Conservation (phyloP, 2,113 vertebrate genomes). For the Pantherophis guttatus region DNA sequence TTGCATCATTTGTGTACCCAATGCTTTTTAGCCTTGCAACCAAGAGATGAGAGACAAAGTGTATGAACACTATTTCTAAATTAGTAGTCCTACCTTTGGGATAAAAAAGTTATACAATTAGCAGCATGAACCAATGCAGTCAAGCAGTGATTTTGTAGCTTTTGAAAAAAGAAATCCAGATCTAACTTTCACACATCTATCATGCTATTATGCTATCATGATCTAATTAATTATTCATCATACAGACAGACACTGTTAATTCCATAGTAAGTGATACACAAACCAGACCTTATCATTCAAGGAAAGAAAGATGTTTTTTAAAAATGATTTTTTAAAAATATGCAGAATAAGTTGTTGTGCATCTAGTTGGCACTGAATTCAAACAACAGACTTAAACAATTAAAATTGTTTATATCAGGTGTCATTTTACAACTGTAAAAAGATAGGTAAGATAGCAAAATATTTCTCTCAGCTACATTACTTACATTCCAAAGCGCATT, state of each 20-base stretch:
- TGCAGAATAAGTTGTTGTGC: not conserved
- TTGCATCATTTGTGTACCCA: not conserved
- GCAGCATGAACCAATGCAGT: not conserved
- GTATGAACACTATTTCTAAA: not conserved
- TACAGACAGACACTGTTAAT: not conserved
- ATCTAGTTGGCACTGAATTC: not conserved
- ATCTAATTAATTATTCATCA: not conserved
- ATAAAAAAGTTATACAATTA: not conserved
- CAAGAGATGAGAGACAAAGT: not conserved
- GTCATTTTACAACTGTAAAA: conserved; percentile 12
- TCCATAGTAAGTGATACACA: not conserved
- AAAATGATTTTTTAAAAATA: not conserved
- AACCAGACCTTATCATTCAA: not conserved
- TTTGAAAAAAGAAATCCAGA: not conserved
- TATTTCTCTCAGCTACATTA: conserved; percentile 56
- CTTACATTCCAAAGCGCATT: conserved; percentile 96
- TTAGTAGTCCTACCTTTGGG: not conserved
- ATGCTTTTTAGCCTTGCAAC: not conserved
- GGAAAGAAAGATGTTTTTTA: not conserved
- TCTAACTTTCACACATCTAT: not conserved
- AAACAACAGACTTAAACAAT: not conserved
- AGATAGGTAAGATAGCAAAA: not conserved
- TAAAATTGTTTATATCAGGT: not conserved
- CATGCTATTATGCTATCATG: not conserved
- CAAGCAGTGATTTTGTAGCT: not conserved